Evolutionary conservation across 2,888 invertebrate species (phyloP), one percentile per base, ranked within the genome.

Genomic region (Formica aserva): DNA sequence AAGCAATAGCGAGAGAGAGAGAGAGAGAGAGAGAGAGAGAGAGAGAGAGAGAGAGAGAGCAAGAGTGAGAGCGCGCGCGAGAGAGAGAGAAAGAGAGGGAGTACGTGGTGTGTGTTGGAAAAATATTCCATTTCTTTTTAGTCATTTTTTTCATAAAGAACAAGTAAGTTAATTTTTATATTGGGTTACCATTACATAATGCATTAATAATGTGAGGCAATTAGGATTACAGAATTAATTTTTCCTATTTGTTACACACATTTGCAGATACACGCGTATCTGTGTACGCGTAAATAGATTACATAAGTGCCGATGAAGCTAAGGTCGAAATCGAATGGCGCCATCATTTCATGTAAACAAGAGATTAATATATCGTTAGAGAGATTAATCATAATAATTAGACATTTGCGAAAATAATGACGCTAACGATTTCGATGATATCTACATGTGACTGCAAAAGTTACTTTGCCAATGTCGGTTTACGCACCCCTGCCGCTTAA

Each of bases 181-280:
- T 57, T 57, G 52, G 48, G 35, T 55, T 52, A 71, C 11, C 66
- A 60, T 45, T 78, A 52, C 26, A 71, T 13, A 35, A 35, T 45
- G 48, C 26, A 26, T 69, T 52, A 62, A 81, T 75, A 32, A 71
- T 26, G 62, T 26, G 62, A 83, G 45, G 57, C 84, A 72, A 67
- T 75, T 84, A 57, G 77, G 22, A 22, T 35, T 78, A 86, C 57
- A 74, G 69, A 22, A 83, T 88, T 88, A 74, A 77, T 88, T 76
- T 83, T 57, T 74, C 69, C 62, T 41, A 57, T 13, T 62, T 52
- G 48, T 11, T 55, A 74, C 15, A 15, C 45, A 45, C 75, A 80
- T 67, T 41, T 32, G 32, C 5, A 6, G 32, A 32, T 32, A 32
- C 32, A 32, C 55, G 26, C 35, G 15, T 29, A 75, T 75, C 41